phyloP scores from a whole-genome alignment of 1,140 invertebrate species.

The Drosophila lini region DNA sequence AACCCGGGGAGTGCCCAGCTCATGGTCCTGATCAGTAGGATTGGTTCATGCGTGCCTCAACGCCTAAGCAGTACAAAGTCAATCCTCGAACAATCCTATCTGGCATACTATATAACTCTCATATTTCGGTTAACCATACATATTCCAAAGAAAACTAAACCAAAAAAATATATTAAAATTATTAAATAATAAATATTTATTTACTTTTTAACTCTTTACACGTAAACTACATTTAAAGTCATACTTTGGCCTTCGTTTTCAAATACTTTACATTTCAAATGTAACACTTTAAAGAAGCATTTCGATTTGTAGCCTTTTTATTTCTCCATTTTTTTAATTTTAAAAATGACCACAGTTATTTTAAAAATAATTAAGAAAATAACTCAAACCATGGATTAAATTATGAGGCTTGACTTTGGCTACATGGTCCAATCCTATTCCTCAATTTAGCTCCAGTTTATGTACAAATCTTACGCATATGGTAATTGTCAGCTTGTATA shows the following conservation, averaged over 20 bases:
- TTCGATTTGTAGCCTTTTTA: not conserved
- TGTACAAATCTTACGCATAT: constrained; percentile 52
- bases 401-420: not conserved
- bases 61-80: constrained; percentile 9
- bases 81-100: constrained; percentile 3
- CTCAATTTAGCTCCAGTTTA: constrained; percentile 16
- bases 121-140: not conserved
- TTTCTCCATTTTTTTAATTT: too few relatives aligned
- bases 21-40: constrained; percentile 7
- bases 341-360: not conserved
- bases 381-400: not conserved
- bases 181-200: constrained; percentile 3
- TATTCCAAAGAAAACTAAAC: not conserved
- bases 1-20: not conserved
- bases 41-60: constrained; percentile 4
- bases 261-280: not conserved
- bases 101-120: not conserved
- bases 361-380: not conserved
- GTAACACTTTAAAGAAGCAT: too few relatives aligned
- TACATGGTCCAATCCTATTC: not conserved
- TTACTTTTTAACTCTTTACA: not conserved
- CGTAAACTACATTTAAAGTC: too few relatives aligned
- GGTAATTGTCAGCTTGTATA: constrained; percentile 55
- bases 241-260: not conserved
- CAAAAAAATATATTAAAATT: not conserved